Evolutionary conservation across 2,888 invertebrate genomes (phyloP), one percentile per base, ranked within the genome.

Genomic region (Caenorhabditis panamensis): DNA sequence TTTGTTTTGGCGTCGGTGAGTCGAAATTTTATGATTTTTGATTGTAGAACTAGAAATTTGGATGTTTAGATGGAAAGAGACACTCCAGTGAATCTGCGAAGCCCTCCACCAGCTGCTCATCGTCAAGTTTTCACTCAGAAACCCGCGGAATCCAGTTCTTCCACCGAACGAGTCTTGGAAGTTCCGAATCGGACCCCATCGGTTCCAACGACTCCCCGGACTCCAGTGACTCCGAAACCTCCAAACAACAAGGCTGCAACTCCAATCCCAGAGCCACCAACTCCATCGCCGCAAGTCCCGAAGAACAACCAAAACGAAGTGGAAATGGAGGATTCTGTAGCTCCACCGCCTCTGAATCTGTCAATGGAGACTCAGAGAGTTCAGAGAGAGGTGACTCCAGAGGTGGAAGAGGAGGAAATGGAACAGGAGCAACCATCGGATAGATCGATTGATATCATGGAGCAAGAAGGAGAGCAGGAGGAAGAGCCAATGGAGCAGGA

Each of bases 1-100:
- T 78, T 78, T 36, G 66, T 78, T 18, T 11, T 53, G 11, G 78
- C 71, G 8, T 71, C 78, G 31, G 78, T 78, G 24, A 22, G 54
- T 62, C 20, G n/a, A 20, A 49, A 13, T 18, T 31, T 37, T n/a
- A 44, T 37, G 41, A 41, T 9, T 11, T 41, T 41, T 36, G n/a
- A n/a, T 31, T 31, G 4, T 31, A 31, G 9, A 31, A 41, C 13
- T 13, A 41, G 13, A 41, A 13, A 41, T 11, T 41, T 41, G 9
- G 13, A 41, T 47, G 3, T 47, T 18, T 31, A 73, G 64, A 73
- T 64, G 73, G 64, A 59, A 41, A 66, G 49, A 26, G 58, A 64
- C 3, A 51, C 47, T 4, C 47, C 18, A 18, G 3, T 4, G 6
- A 26, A 20, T 41, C 22, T 16, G 47, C 62, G 6, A 36, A 47